Evolutionary conservation across 53 echinoderm and acorn worm species (phyloP).

Genomic region (Patiria pectinifera): DNA sequence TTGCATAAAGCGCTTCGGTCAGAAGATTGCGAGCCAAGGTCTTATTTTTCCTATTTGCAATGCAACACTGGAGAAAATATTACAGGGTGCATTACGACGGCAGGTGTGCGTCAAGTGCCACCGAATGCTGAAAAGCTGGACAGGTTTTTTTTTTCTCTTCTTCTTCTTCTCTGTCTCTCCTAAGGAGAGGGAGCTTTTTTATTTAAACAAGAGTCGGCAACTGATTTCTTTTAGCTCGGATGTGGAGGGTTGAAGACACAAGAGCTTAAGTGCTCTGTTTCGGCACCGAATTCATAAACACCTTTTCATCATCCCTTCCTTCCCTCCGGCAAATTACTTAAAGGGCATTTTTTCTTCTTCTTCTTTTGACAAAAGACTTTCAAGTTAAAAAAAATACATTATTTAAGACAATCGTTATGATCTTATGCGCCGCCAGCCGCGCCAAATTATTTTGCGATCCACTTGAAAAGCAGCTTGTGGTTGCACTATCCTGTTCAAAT

Average conservation of each 20-base stretch:
- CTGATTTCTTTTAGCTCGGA: conserved; percentile 44
- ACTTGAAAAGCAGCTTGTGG: background rate
- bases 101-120: conserved; percentile 54
- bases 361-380: background rate
- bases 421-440: background rate
- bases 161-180: conserved; percentile 2
- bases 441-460: background rate
- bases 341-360: background rate
- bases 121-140: background rate
- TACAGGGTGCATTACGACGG: conserved; percentile 36
- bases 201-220: conserved; percentile 39
- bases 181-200: background rate
- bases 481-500: background rate
- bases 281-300: conserved; percentile 47
- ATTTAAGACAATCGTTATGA: background rate
- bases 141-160: background rate
- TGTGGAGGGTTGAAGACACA: conserved; percentile 16
- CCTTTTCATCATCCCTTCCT: background rate
- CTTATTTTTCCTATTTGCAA: conserved; percentile 54
- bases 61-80: conserved; percentile 55
- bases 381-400: background rate
- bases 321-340: background rate
- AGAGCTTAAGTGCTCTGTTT: conserved; percentile 51
- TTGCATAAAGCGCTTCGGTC: conserved; percentile 45
- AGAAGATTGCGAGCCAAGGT: conserved; percentile 17